These are phyloP conservation scores for Leuciscus idus DNA, from an alignment of 2,113 vertebrate genomes.

Conservation along the genomic window DNA sequence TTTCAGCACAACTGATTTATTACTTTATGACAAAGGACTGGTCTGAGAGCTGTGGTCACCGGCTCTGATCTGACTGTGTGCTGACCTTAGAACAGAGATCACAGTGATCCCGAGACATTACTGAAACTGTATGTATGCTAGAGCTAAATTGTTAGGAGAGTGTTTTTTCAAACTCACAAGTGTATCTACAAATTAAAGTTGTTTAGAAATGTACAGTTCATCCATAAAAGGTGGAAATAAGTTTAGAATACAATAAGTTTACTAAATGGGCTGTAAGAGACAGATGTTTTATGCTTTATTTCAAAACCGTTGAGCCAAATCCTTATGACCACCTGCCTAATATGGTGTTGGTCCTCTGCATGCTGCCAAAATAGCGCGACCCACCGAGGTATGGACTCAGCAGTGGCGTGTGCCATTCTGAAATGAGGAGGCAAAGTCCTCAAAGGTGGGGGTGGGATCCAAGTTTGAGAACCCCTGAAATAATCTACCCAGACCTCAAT, in stretches of 20 bases:
- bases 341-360: too few relatives aligned
- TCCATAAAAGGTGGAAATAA: background rate
- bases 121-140: background rate
- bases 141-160: background rate
- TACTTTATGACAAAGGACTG: constrained; percentile 37
- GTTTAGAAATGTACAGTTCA: background rate
- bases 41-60: constrained; percentile 47
- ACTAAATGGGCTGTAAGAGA: background rate
- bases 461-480: too few relatives aligned
- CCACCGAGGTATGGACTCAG: too few relatives aligned
- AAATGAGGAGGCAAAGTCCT: too few relatives aligned
- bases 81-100: constrained; percentile 37
- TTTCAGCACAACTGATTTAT: constrained; percentile 52
- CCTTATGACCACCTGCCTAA: too few relatives aligned
- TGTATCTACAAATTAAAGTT: background rate
- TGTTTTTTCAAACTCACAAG: background rate
- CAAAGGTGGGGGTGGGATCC: too few relatives aligned
- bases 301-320: background rate
- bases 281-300: background rate
- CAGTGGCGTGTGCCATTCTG: too few relatives aligned
- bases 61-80: constrained; percentile 33
- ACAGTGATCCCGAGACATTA: background rate
- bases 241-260: background rate
- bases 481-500: too few relatives aligned
- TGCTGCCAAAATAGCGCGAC: too few relatives aligned